Evolutionary conservation across 2,888 invertebrate genomes (phyloP), one percentile per base, ranked within the genome.

Genomic region (Eretmocerus hayati): DNA sequence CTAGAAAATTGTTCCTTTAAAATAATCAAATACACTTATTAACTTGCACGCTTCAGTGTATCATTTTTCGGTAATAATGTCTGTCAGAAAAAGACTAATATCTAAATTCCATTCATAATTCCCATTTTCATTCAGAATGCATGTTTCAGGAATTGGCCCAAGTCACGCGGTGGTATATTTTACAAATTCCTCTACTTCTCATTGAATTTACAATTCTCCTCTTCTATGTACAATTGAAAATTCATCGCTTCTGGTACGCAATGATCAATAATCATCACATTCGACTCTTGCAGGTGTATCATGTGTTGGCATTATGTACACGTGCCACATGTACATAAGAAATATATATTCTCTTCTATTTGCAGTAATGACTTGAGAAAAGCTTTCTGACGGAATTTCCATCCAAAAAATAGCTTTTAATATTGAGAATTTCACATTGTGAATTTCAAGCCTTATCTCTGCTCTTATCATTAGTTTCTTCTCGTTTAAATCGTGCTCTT

Each of bases 241-340:
- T 32, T 42, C 30, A 33, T 30, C 38, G 38, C 9, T 21, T 41
- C 22, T 11, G 6, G 18, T n/a, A n/a, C n/a, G n/a, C n/a, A n/a
- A n/a, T n/a, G n/a, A n/a, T n/a, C n/a, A n/a, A n/a, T n/a, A n/a
- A n/a, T n/a, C n/a, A n/a, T 42, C 35, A 42, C 36, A 19, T 46
- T 48, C 35, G 44, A 50, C 42, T 48, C 30, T 44, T 50, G 31
- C 15, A 50, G 23, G 39, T 45, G 47, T 46, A 38, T 52, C 50
- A 52, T 57, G 54, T 52, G 52, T 56, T 38, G 45, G 50, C 50
- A 42, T 56, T 62, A 63, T 59, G 56, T 58, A 59, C 62, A 65
- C 59, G 58, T 62, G 59, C 64, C 59, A 56, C 58, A 57, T 56
- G 59, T 57, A 57, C 61, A 59, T 59, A 57, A 63, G 62, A 61